These are phyloP conservation scores for Holcopasites calliopsidis DNA, from an alignment of 1,140 invertebrate species.

Conservation along the genomic window DNA sequence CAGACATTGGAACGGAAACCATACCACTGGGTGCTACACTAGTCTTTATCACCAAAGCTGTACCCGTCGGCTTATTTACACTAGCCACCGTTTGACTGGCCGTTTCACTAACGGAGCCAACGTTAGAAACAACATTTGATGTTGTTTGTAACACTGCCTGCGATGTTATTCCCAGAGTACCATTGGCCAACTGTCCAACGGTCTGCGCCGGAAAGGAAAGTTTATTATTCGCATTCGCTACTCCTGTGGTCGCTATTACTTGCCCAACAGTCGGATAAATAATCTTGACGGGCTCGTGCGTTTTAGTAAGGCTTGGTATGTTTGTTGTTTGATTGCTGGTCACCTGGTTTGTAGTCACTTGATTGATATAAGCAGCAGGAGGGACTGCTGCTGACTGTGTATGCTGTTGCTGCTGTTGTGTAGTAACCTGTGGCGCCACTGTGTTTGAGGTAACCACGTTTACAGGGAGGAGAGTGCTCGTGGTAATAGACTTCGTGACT, in stretches of 20 bases:
- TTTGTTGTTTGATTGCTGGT: constrained; percentile 68
- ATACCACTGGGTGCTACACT: constrained; percentile 82
- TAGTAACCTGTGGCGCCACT: constrained; percentile 73
- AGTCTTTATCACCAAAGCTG: constrained; percentile 86
- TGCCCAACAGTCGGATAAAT: constrained; percentile 76
- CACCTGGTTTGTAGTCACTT: constrained; percentile 75
- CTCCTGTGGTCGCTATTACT: constrained; percentile 72
- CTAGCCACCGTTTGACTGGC: constrained; percentile 67
- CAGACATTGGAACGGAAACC: constrained; percentile 86
- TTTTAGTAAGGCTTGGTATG: constrained; percentile 59
- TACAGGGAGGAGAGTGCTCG: constrained; percentile 68
- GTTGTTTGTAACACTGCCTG: constrained; percentile 70
- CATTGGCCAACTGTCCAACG: constrained; percentile 77
- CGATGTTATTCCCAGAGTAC: constrained; percentile 70
- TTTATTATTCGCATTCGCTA: constrained; percentile 73
- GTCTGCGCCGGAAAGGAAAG: constrained; percentile 80
- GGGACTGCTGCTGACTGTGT: constrained; percentile 61
- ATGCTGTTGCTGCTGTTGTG: constrained; percentile 66
- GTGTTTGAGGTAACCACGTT: constrained; percentile 73
- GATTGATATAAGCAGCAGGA: constrained; percentile 65
- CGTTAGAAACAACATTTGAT: constrained; percentile 69
- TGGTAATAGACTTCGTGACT: constrained; percentile 74
- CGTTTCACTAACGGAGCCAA: constrained; percentile 65
- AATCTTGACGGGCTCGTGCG: constrained; percentile 77
- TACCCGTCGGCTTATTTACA: constrained; percentile 82